Conservation (phyloP, 1,140 invertebrate genomes). For the Tachypleus tridentatus region DNA sequence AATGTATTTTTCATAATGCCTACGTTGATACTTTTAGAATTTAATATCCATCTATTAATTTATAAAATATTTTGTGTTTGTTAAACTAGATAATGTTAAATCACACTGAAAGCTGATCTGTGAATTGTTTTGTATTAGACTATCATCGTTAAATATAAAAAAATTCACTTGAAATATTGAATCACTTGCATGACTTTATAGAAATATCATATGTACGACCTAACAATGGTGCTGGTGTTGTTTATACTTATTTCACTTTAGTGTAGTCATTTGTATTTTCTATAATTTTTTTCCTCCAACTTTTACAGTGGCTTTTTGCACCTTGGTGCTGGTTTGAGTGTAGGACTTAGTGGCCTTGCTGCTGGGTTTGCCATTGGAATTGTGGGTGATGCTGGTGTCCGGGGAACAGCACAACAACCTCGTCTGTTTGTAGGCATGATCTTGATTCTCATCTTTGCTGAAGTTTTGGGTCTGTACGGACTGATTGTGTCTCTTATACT, state of each 20-base stretch:
- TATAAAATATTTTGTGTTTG: too few relatives aligned
- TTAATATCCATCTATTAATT: too few relatives aligned
- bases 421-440: slow-evolving; percentile 99
- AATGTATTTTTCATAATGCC: too few relatives aligned
- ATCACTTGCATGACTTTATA: too few relatives aligned
- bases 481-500: slow-evolving; percentile 98
- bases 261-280: not conserved
- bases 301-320: slow-evolving; percentile 69
- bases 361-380: slow-evolving; percentile 98
- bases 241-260: not conserved
- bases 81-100: too few relatives aligned
- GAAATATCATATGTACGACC: too few relatives aligned
- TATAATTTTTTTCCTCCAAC: not conserved
- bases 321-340: slow-evolving; percentile 90
- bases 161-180: too few relatives aligned
- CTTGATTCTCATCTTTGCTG: slow-evolving; percentile 99
- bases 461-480: slow-evolving; percentile 99
- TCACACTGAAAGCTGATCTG: too few relatives aligned
- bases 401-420: slow-evolving; percentile 97
- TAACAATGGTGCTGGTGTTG: not conserved
- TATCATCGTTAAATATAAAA: too few relatives aligned
- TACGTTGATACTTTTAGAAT: too few relatives aligned
- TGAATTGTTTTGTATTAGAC: too few relatives aligned
- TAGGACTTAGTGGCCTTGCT: slow-evolving; percentile 93
- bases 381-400: slow-evolving; percentile 95